phyloP scores from a whole-genome alignment of 2,888 invertebrate genomes.

The Patella caerulea region DNA sequence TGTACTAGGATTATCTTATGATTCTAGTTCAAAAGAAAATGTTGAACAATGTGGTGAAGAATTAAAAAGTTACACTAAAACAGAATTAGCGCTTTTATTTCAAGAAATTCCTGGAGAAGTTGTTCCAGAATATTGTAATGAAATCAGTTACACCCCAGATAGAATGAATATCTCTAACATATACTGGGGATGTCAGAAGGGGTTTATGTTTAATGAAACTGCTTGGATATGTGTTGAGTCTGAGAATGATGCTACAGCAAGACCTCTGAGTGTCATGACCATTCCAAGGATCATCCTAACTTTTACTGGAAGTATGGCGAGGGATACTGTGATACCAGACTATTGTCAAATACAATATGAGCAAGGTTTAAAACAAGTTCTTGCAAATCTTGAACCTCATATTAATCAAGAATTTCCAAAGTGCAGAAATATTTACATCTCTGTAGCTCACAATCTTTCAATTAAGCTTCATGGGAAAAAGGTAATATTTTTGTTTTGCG shows the following conservation, averaged over 20 bases:
- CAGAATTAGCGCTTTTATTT: slow-evolving; percentile 27
- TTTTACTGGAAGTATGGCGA: slow-evolving; percentile 31
- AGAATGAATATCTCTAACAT: slow-evolving; percentile 24
- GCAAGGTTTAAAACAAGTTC: not conserved
- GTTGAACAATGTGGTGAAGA: slow-evolving; percentile 33
- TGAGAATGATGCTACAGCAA: not conserved
- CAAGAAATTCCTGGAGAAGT: slow-evolving; percentile 22
- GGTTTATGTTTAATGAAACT: slow-evolving; percentile 23
- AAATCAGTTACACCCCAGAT: slow-evolving; percentile 25
- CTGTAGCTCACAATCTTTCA: not conserved
- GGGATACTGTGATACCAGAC: not conserved
- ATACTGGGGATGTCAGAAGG: slow-evolving; percentile 34
- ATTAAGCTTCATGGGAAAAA: not conserved
- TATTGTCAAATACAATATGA: slow-evolving; percentile 20
- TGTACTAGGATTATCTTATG: slow-evolving; percentile 29
- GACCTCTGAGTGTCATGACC: slow-evolving; percentile 19
- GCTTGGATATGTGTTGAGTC: slow-evolving; percentile 24
- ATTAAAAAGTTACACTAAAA: slow-evolving; percentile 18
- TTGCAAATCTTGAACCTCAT: slow-evolving; percentile 12
- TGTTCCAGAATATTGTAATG: slow-evolving; percentile 20
- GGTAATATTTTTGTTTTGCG: not conserved
- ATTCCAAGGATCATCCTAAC: slow-evolving; percentile 33
- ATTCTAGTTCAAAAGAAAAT: slow-evolving; percentile 11
- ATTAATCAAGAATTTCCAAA: not conserved
- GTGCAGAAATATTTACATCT: slow-evolving; percentile 19